A percentile compares a stretch with the other conserved stretches of the same genome.
Conservation (phyloP, 2,888 invertebrate species). For the Drosophila dives region DNA sequence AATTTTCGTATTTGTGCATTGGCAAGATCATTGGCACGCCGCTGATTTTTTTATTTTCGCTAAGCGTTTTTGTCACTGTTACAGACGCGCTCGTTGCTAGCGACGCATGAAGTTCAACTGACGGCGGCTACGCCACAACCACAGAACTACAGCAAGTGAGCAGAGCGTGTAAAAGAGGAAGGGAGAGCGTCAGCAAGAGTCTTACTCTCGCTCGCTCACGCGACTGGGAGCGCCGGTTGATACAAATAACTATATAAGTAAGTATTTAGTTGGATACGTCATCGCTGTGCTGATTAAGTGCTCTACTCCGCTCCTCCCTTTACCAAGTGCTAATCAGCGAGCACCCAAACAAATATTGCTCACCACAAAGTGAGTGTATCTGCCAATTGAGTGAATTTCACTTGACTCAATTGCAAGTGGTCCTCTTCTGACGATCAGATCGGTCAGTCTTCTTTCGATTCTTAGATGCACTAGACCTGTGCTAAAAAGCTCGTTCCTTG, state of each 20-base stretch:
- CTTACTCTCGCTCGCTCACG: slow-evolving; percentile 3
- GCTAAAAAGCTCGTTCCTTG: slow-evolving; percentile 16
- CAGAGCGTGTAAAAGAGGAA: slow-evolving; percentile 22
- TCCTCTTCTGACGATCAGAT: slow-evolving; percentile 24
- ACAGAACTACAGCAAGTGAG: slow-evolving; percentile 27
- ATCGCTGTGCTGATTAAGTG: slow-evolving; percentile 14
- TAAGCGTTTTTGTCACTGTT: slow-evolving; percentile 28
- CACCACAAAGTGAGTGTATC: slow-evolving; percentile 24
- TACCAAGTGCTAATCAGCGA: slow-evolving; percentile 24
- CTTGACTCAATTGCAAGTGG: slow-evolving; percentile 23
- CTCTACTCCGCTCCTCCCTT: not conserved
- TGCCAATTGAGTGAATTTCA: slow-evolving; percentile 35
- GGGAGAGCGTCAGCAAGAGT: slow-evolving; percentile 17
- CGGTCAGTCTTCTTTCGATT: not conserved
- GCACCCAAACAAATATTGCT: slow-evolving; percentile 17
- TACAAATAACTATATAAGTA: slow-evolving; percentile 17
- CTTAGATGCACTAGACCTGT: slow-evolving; percentile 34
- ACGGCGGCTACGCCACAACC: slow-evolving; percentile 30
- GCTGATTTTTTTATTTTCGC: not conserved
- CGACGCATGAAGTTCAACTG: slow-evolving; percentile 74
- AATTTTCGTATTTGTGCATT: slow-evolving; percentile 20
- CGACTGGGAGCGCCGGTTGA: slow-evolving; percentile 21
- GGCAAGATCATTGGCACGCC: slow-evolving; percentile 44
- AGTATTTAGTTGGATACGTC: slow-evolving; percentile 17
- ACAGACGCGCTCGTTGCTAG: slow-evolving; percentile 46